Evolutionary conservation across 1,140 invertebrate species (phyloP), one percentile per base, ranked within the genome.

Genomic region (Lycorma delicatula): DNA sequence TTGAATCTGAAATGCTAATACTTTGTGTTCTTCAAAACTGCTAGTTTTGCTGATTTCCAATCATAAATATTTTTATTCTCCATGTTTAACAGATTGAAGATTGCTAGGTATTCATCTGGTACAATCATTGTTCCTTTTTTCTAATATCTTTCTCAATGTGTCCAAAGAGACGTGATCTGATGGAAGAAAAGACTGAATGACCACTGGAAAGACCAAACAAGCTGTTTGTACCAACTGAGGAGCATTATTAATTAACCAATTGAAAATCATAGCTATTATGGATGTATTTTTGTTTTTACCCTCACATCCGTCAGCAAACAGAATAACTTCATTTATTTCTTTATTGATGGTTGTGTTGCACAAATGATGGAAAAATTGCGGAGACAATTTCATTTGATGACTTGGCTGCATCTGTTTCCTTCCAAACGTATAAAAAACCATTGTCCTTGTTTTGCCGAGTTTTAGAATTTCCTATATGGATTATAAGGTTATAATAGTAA

Each of bases 401-500:
- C 64, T 71, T 71, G 20, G 47, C 22, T 27, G 28, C 48, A 22
- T 65, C 50, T 25, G 63, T 61, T 63, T 72, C 69, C 5, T 61
- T 68, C 68, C 69, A 71, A 23, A 23, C 20, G 52, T 67, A 71
- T 9, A 57, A 36, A 38, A 59, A 65, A 0, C 67, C 63, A 61
- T 68, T 70, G 23, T 64, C 57, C 31, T 47, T 56, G 9, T n/a
- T 55, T 26, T 68, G 53, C 48, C 52, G 55, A 22, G 5, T 31
- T 60, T 68, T 68, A 20, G 68, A 73, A 48, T n/a, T n/a, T 22
- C 68, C 71, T 27, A 46, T 20, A 6, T 68, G 65, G 16, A 69
- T 60, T 16, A 67, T 67, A 38, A 72, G 69, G 58, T 72, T 72
- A 51, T 72, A 68, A n/a, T 64, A 56, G 54, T 72, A 71, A 2